phyloP scores from a whole-genome alignment of 2,113 vertebrate species.

The Muntiacus reevesi region DNA sequence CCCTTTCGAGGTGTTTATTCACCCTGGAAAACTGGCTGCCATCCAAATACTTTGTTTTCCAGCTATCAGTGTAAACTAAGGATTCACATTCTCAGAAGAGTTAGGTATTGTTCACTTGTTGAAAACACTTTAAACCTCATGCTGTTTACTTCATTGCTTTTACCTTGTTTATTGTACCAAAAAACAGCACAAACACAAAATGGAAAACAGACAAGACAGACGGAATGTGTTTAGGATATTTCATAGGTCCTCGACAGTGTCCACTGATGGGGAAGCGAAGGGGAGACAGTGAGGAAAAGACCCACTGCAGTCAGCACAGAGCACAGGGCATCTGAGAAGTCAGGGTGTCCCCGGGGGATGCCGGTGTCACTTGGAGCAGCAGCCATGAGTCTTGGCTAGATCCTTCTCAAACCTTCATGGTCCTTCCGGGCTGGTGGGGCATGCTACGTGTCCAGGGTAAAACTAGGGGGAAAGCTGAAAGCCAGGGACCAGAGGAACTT shows the following conservation, averaged over 20 bases:
- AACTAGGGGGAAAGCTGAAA: too few relatives aligned
- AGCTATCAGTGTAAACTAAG: conserved; percentile 60
- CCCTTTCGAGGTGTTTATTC: conserved; percentile 75
- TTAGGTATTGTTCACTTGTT: not conserved
- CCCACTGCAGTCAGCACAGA: fast-evolving
- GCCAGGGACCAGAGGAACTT: not conserved
- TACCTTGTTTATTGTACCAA: conserved; percentile 13
- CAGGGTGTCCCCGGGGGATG: fast-evolving
- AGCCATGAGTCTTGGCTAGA: fast-evolving
- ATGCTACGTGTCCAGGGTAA: not conserved
- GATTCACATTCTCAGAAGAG: conserved; percentile 42
- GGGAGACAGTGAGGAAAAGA: not conserved
- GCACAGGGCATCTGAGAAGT: fast-evolving
- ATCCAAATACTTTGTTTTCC: conserved; percentile 72
- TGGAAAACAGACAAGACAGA: not conserved
- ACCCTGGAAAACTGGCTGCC: conserved; percentile 75
- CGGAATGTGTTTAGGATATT: not conserved
- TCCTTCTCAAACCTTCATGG: not conserved
- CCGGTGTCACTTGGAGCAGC: fast-evolving
- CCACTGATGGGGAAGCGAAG: not conserved
- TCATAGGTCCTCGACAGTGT: not conserved
- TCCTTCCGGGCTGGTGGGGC: not conserved
- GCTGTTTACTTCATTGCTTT: not conserved
- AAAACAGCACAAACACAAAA: not conserved
- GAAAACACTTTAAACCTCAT: not conserved